A percentile compares a stretch with the other conserved stretches of the same genome.
phyloP scores from a whole-genome alignment of 2,888 invertebrate genomes.

The Pterostichus madidus region DNA sequence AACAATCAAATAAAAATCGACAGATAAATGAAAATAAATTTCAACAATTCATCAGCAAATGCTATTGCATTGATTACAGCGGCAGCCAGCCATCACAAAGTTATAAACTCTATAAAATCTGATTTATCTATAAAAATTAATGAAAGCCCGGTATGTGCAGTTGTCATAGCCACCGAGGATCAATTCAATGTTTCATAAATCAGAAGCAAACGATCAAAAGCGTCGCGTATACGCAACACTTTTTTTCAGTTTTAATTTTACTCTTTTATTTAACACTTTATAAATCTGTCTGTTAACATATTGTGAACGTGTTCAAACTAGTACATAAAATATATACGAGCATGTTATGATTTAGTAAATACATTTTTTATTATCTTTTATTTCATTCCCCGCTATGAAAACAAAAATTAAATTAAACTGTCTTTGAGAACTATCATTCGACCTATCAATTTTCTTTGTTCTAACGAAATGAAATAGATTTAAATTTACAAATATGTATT shows the following conservation, averaged over 20 bases:
- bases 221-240: neutral
- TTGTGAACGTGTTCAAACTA: too few relatives aligned
- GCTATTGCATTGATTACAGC: neutral
- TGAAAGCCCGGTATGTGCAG: slow-evolving; percentile 22
- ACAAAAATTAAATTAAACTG: too few relatives aligned
- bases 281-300: neutral
- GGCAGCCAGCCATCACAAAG: neutral
- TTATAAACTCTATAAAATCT: slow-evolving; percentile 21
- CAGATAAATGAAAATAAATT: neutral
- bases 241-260: neutral
- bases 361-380: too few relatives aligned
- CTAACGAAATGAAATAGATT: too few relatives aligned
- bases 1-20: too few relatives aligned
- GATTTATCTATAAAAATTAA: slow-evolving; percentile 36
- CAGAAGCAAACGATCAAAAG: neutral
- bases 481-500: too few relatives aligned
- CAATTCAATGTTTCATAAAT: slow-evolving; percentile 23
- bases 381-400: too few relatives aligned
- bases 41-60: slow-evolving; percentile 10
- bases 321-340: too few relatives aligned
- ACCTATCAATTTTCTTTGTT: too few relatives aligned
- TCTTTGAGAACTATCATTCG: too few relatives aligned
- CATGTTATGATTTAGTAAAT: too few relatives aligned
- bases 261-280: slow-evolving; percentile 10
- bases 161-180: slow-evolving; percentile 18